Conservation (phyloP, 2,113 vertebrate genomes). For the Callospermophilus lateralis region DNA sequence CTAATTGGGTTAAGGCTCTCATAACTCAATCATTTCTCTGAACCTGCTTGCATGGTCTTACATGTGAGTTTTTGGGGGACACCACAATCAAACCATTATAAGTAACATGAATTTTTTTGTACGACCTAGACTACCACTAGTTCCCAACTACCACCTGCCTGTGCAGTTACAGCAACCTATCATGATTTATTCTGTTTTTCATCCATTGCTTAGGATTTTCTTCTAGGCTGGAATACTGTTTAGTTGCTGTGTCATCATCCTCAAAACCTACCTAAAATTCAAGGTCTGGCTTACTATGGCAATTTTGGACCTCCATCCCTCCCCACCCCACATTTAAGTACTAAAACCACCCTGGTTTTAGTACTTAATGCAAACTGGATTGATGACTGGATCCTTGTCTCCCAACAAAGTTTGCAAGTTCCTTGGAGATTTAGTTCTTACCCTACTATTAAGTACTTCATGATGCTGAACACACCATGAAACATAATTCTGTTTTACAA, state of each 20-base stretch:
- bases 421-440: background rate
- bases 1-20: no score
- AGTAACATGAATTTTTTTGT: no score
- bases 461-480: background rate
- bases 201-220: background rate
- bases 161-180: background rate
- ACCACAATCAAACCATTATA: no score
- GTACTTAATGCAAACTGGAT: background rate
- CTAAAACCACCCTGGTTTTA: slow-evolving; percentile 8
- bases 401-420: background rate
- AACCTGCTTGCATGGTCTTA: no score
- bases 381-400: background rate
- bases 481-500: slow-evolving; percentile 23
- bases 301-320: background rate
- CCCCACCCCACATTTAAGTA: no score
- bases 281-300: background rate
- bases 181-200: background rate
- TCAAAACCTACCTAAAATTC: background rate
- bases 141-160: background rate
- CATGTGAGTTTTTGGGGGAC: no score
- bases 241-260: background rate
- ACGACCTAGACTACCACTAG: no score
- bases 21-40: no score
- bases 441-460: background rate
- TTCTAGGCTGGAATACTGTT: background rate